Conservation (phyloP, 2,113 vertebrate genomes). For the Myanophis thanlyinensis region DNA sequence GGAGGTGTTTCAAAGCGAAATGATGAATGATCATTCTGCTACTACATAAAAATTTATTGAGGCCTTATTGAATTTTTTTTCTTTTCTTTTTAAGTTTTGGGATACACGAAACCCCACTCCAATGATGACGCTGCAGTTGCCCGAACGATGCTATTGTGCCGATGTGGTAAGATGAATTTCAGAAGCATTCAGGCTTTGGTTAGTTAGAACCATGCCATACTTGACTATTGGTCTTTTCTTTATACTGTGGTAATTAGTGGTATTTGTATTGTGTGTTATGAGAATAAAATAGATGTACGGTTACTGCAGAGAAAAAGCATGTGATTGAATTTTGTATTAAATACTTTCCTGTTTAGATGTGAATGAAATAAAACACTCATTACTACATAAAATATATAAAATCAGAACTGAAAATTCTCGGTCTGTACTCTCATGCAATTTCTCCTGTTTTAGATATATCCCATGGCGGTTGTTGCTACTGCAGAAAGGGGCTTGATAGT, state of each 20-base stretch:
- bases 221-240: background rate
- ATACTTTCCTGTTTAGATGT: background rate
- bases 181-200: background rate
- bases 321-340: background rate
- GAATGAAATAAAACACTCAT: background rate
- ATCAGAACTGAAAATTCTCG: background rate
- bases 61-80: background rate
- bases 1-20: background rate
- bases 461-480: conserved; percentile 97
- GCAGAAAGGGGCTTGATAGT: conserved; percentile 96
- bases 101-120: conserved; percentile 95
- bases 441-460: conserved; percentile 81
- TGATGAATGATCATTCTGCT: background rate
- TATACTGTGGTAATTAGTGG: background rate
- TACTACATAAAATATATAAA: background rate
- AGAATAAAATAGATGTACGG: background rate
- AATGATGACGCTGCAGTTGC: conserved; percentile 95
- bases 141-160: conserved; percentile 96
- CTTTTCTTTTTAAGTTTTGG: conserved; percentile 83
- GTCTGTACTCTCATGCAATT: background rate
- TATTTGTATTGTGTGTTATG: background rate
- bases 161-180: conserved; percentile 84
- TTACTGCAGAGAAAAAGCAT: background rate
- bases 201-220: background rate
- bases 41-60: background rate